phyloP scores from a whole-genome alignment of 2,797 vertebrate genomes.

The Tokudaia muenninki region DNA sequence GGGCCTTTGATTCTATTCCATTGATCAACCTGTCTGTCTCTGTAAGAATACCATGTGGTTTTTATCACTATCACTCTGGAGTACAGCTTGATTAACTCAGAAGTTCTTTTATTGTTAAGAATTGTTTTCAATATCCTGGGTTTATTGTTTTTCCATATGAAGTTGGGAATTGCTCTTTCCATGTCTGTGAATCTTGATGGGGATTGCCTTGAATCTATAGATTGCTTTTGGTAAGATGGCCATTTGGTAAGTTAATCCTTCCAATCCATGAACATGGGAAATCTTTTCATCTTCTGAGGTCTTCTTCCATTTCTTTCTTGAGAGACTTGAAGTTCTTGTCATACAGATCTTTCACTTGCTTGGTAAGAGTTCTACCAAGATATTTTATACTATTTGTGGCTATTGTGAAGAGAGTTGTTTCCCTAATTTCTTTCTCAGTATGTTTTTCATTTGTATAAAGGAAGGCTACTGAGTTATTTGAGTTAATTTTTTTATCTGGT shows the following conservation, averaged over 20 bases:
- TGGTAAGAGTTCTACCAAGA: background rate
- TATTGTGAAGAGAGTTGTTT: background rate
- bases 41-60: background rate
- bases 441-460: background rate
- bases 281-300: background rate
- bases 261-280: background rate
- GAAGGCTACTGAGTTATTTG: background rate
- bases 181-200: background rate
- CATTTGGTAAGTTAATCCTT: background rate
- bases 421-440: no score
- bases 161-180: background rate
- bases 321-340: background rate
- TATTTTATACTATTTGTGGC: background rate
- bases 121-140: background rate
- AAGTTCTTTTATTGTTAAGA: background rate
- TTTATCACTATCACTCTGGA: background rate
- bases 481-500: background rate
- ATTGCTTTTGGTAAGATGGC: background rate
- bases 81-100: background rate
- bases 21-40: background rate
- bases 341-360: background rate
- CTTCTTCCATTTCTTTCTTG: background rate
- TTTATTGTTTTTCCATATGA: background rate
- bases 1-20: background rate
- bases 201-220: background rate